These are phyloP conservation scores for Pecten maximus DNA, from an alignment of 2,888 invertebrate species.

Conservation along the genomic window DNA sequence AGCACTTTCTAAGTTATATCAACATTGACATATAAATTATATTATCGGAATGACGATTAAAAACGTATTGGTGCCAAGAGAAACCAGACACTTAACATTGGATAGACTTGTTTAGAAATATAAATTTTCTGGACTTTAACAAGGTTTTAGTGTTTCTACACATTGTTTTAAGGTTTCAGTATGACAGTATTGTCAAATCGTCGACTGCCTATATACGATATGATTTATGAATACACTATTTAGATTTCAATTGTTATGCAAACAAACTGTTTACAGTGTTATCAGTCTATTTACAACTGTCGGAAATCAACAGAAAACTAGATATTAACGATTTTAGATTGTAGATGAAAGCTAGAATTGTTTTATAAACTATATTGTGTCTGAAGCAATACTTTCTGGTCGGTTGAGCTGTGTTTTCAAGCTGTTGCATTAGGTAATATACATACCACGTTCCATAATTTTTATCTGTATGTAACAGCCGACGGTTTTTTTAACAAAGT, in stretches of 20 bases:
- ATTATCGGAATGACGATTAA: neutral
- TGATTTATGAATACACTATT: no score
- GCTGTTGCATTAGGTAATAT: neutral
- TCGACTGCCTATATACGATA: no score
- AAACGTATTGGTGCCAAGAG: neutral
- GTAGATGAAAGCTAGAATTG: neutral
- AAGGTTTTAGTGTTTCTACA: no score
- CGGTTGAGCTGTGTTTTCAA: neutral
- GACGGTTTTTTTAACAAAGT: neutral
- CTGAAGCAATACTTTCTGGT: neutral
- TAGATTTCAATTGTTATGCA: no score
- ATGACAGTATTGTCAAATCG: no score
- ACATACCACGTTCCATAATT: neutral
- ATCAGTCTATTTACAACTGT: neutral
- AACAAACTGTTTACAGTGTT: neutral
- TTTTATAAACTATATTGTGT: neutral
- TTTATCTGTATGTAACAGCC: conserved; percentile 23
- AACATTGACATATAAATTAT: neutral
- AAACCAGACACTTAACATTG: no score
- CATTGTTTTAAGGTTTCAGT: no score
- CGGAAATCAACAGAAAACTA: neutral
- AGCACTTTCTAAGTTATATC: neutral
- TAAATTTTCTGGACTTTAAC: no score
- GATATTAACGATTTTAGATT: neutral
- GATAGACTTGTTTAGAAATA: no score